These are phyloP conservation scores for Ceratosolen solmsi DNA, from an alignment of 1,140 invertebrate species.

Conservation along the genomic window DNA sequence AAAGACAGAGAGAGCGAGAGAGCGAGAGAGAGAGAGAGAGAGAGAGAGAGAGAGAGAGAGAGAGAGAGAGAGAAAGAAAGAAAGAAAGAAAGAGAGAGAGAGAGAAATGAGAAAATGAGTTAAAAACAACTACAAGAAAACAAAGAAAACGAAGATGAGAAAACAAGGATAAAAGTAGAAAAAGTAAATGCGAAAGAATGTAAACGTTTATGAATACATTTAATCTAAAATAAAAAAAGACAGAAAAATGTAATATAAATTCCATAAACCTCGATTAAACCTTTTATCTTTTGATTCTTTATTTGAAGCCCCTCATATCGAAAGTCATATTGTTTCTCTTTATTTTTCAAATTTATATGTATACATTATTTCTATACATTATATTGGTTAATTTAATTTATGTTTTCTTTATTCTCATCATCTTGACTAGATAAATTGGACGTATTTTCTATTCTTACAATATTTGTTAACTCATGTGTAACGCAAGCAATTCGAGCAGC, in stretches of 20 bases:
- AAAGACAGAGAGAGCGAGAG: slow-evolving; percentile 46
- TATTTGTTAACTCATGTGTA: slow-evolving; percentile 65
- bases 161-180: too few species aligned
- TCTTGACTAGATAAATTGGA: slow-evolving; percentile 52
- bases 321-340: background rate
- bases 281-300: slow-evolving; percentile 51
- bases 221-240: too few species aligned
- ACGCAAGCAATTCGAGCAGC: slow-evolving; percentile 75
- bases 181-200: too few species aligned
- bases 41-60: slow-evolving; percentile 44
- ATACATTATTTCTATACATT: background rate
- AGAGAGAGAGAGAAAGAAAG: slow-evolving; percentile 45
- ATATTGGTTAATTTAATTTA: slow-evolving; percentile 10
- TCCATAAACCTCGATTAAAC: slow-evolving; percentile 62
- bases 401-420: slow-evolving; percentile 50
- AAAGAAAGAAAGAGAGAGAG: slow-evolving; percentile 9
- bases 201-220: too few species aligned
- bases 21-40: slow-evolving; percentile 17
- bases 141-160: too few species aligned
- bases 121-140: slow-evolving; percentile 60
- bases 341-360: slow-evolving; percentile 23
- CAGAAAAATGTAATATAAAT: slow-evolving; percentile 73
- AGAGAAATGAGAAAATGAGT: slow-evolving; percentile 50
- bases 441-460: slow-evolving; percentile 55
- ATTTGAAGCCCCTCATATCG: slow-evolving; percentile 42